phyloP scores from a whole-genome alignment of 2,113 vertebrate genomes.

The Enhydra lutris region DNA sequence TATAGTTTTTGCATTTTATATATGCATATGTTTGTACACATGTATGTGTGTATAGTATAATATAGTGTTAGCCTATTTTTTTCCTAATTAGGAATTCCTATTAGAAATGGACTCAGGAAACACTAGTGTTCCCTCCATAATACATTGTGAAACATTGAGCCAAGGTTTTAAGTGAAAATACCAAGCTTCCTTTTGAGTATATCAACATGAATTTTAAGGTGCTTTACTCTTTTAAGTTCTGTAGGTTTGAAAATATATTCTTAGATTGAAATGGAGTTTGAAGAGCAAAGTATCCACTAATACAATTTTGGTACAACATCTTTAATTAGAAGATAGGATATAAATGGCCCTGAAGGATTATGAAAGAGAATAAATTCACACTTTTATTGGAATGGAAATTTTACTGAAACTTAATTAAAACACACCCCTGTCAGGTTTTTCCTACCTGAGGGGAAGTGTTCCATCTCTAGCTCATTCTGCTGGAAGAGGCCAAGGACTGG shows the following conservation, averaged over 20 bases:
- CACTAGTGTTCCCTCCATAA: not conserved
- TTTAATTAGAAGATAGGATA: not conserved
- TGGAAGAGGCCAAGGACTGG: fast-evolving
- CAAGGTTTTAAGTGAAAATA: not conserved
- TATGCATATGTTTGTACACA: not conserved
- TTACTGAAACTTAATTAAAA: constrained; percentile 35
- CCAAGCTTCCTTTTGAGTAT: not conserved
- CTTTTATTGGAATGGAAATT: not conserved
- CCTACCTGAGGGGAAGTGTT: not conserved
- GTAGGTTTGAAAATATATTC: not conserved
- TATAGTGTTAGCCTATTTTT: not conserved
- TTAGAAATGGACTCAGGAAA: not conserved
- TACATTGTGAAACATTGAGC: not conserved
- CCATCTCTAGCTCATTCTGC: not conserved
- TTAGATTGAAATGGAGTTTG: not conserved
- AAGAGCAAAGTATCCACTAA: not conserved
- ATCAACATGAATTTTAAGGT: not conserved
- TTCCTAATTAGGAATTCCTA: not conserved
- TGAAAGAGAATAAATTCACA: not conserved
- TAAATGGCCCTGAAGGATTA: not conserved
- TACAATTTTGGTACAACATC: not conserved
- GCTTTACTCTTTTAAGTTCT: not conserved
- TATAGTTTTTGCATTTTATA: not conserved
- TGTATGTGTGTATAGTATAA: not conserved
- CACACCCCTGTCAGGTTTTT: not conserved